A percentile compares a stretch with the other conserved stretches of the same genome.
Conservation (phyloP, 37 sponge, comb jelly and placozoan genomes). For the Oopsacas minuta region DNA sequence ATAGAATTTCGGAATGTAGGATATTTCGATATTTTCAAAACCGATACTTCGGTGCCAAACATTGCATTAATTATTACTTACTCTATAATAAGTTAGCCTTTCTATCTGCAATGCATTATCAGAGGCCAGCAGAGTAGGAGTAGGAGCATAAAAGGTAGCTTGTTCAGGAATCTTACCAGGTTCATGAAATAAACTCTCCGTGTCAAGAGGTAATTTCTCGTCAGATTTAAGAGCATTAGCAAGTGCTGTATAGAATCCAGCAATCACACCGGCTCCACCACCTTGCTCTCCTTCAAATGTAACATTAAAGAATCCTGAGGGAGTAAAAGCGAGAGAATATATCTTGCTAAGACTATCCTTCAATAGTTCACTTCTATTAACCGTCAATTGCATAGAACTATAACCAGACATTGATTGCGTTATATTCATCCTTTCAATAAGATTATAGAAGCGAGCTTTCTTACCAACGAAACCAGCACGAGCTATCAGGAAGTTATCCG, state of each 20-base stretch:
- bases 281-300: constrained; percentile 80
- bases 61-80: too few species aligned
- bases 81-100: background rate
- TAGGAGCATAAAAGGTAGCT: constrained; percentile 24
- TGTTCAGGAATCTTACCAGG: constrained; percentile 47
- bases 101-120: background rate
- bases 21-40: too few species aligned
- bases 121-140: background rate
- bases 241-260: constrained; percentile 66
- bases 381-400: background rate
- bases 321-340: background rate
- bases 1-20: too few species aligned
- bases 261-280: constrained; percentile 66
- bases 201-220: constrained; percentile 28
- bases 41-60: too few species aligned
- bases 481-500: constrained; percentile 62
- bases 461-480: constrained; percentile 67
- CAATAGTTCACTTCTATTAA: background rate
- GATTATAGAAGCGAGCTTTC: constrained; percentile 47
- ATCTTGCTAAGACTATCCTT: background rate
- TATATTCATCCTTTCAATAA: background rate
- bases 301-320: constrained; percentile 21
- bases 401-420: background rate
- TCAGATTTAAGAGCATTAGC: constrained; percentile 53
- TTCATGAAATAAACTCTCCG: constrained; percentile 36